Conservation (phyloP, 2,113 vertebrate species). For the Melanostigma gelatinosum region DNA sequence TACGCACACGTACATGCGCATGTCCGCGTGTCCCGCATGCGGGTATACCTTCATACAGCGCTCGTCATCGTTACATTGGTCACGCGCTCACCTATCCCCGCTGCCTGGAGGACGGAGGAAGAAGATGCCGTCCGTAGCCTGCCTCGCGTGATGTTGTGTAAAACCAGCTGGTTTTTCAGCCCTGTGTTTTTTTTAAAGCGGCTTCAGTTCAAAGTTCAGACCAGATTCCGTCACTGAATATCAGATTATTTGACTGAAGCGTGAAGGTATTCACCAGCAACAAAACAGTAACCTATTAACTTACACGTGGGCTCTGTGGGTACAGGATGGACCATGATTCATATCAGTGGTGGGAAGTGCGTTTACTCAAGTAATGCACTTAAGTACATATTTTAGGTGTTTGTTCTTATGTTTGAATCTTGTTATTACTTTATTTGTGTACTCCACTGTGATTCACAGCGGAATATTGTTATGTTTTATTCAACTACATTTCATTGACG, state of each 20-base stretch:
- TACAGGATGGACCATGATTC: not conserved
- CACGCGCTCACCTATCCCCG: constrained; percentile 6
- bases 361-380: not conserved
- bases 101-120: no score
- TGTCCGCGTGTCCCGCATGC: not conserved
- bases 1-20: not conserved
- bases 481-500: not conserved
- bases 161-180: not conserved
- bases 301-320: constrained; percentile 6
- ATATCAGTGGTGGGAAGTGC: not conserved
- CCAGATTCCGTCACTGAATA: not conserved
- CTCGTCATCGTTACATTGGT: not conserved
- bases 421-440: not conserved
- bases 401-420: not conserved
- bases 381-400: not conserved
- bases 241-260: not conserved
- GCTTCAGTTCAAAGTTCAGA: constrained; percentile 62
- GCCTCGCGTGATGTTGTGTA: not conserved
- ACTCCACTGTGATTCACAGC: not conserved
- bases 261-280: not conserved
- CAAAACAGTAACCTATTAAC: constrained; percentile 32
- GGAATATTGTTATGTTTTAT: not conserved
- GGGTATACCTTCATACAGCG: not conserved
- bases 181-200: constrained; percentile 23
- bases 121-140: not conserved